Evolutionary conservation across 2,888 invertebrate genomes (phyloP), one percentile per base, ranked within the genome.

Genomic region (Andrena minutula): DNA sequence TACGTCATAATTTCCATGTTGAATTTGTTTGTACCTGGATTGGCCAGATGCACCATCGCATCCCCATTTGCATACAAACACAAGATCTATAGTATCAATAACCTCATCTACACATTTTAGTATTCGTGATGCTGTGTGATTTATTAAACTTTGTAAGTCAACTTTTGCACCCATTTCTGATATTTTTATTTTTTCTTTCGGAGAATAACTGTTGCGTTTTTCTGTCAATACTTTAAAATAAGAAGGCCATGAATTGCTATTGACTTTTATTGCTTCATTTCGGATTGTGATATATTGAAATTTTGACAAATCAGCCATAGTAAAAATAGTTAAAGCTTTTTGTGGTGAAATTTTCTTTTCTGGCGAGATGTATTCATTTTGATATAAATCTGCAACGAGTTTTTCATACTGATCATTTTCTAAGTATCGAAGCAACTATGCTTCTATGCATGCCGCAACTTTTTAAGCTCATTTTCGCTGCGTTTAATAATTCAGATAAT

Each of bases 231-330:
- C 26, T 26, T 26, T 26, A 26, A 26, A 26, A 26, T 26, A 26
- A 26, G 26, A 26, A 26, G 26, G 26, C 26, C 26, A 26, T 26
- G 26, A 26, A 26, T 26, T 26, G 26, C 26, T 26, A 26, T 26
- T 30, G 30, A 30, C 0, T 41, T 74, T 58, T 58, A 74, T 65
- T 8, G 58, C 64, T 41, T 74, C 60, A 23, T 74, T 74, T 60
- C 74, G 16, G n/a, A 74, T 58, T n/a, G 49, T 41, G 10, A 65
- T 58, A 23, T 66, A 74, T 7, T 65, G 49, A 28, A 47, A 49
- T 58, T 66, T 74, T 8, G 74, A 65, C 35, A 74, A 41, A 12
- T 51, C 61, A 51, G 72, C 72, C 49, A 35, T 63, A 6, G 51
- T 63, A 49, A 72, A 63, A n/a, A 63, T 72, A 32, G 26, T 51